Conservation (phyloP, 2,888 invertebrate species). For the Lepidochitona cinerea region DNA sequence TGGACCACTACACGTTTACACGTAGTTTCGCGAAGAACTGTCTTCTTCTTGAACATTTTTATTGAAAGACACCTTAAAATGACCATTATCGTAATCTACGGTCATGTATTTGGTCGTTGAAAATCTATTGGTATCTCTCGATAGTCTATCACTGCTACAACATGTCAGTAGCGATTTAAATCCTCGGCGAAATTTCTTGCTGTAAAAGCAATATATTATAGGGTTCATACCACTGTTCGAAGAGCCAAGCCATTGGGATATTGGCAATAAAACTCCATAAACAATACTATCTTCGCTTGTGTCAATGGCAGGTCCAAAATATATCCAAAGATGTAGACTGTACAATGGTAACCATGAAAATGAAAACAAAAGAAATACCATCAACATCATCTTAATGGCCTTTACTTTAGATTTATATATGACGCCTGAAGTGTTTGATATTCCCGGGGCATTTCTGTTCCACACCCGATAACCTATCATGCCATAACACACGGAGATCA, state of each 20-base stretch:
- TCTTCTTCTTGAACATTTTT: slow-evolving; percentile 20
- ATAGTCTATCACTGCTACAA: slow-evolving; percentile 6
- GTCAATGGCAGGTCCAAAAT: slow-evolving; percentile 76
- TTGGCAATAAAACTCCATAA: slow-evolving; percentile 78
- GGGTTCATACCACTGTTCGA: slow-evolving; percentile 97
- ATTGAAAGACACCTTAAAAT: slow-evolving; percentile 39
- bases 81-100: slow-evolving; percentile 55
- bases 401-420: slow-evolving; percentile 91
- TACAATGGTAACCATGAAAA: slow-evolving; percentile 94
- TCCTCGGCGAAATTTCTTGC: slow-evolving; percentile 91
- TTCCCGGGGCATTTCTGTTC: slow-evolving; percentile 89
- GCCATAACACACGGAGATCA: slow-evolving; percentile 92
- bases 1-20: neutral
- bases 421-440: slow-evolving; percentile 76
- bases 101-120: slow-evolving; percentile 47
- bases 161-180: slow-evolving; percentile 73
- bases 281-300: slow-evolving; percentile 25
- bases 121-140: slow-evolving; percentile 5
- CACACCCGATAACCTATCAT: slow-evolving; percentile 93
- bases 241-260: slow-evolving; percentile 93
- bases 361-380: slow-evolving; percentile 93
- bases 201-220: slow-evolving; percentile 93
- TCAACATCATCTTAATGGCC: slow-evolving; percentile 94
- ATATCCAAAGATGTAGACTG: slow-evolving; percentile 88
- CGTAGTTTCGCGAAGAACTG: slow-evolving; percentile 1